These are phyloP conservation scores for Cartodere bifasciata DNA, from an alignment of 2,888 invertebrate genomes.

Conservation along the genomic window DNA sequence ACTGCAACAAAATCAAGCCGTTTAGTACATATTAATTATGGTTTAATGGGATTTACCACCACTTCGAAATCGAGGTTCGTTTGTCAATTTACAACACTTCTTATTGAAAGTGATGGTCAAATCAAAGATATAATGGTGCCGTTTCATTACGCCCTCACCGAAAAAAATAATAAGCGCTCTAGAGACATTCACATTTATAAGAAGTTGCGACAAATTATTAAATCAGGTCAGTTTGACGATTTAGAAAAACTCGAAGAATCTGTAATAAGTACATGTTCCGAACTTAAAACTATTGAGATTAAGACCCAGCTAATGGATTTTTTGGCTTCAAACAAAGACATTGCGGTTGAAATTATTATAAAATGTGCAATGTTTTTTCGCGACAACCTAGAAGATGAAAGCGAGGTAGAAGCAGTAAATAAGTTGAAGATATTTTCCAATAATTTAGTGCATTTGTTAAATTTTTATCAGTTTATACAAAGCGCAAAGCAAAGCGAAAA, in stretches of 20 bases:
- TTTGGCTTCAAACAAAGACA: constrained; percentile 50
- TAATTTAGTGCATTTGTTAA: constrained; percentile 25
- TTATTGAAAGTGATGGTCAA: constrained; percentile 73
- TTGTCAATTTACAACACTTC: constrained; percentile 58
- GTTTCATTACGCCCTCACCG: constrained; percentile 81
- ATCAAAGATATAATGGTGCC: constrained; percentile 77
- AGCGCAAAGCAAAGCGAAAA: constrained; percentile 22
- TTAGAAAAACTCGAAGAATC: constrained; percentile 38
- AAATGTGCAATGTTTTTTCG: constrained; percentile 37
- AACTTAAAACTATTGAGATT: constrained; percentile 59
- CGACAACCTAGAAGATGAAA: constrained; percentile 26
- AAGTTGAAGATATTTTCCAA: constrained; percentile 24
- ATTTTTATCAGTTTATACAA: constrained; percentile 25
- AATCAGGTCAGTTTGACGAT: constrained; percentile 35
- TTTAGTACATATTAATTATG: constrained; percentile 68
- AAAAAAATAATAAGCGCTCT: constrained; percentile 74
- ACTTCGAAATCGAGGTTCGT: constrained; percentile 42
- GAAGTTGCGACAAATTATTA: constrained; percentile 55
- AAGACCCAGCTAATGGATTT: constrained; percentile 60
- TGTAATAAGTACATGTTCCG: constrained; percentile 43
- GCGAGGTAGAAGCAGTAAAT: constrained; percentile 21
- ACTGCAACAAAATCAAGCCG: constrained; percentile 76
- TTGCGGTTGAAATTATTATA: constrained; percentile 48
- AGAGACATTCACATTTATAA: constrained; percentile 79
- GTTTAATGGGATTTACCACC: constrained; percentile 58